Evolutionary conservation across 2,888 invertebrate genomes (phyloP), one percentile per base, ranked within the genome.

Genomic region (Drosophila paranaensis): DNA sequence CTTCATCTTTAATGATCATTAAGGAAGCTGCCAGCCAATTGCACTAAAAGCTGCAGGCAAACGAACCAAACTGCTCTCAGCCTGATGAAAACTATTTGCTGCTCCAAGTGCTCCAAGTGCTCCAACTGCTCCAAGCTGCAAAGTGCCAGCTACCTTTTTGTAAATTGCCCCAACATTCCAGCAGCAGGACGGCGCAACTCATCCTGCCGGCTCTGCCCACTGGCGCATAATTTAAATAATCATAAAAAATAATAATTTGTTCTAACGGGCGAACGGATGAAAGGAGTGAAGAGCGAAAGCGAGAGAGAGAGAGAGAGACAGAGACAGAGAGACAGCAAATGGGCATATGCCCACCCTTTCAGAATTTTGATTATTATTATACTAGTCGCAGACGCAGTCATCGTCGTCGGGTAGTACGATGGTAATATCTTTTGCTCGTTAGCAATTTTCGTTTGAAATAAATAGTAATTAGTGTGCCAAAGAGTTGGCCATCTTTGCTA

Each of bases 361-460:
- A 33, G n/a, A 51, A 62, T 55, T 58, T 55, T 58, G 90, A 82
- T 82, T 82, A 85, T 85, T 71, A 74, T 71, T 50, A 50, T 50
- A 68, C 66, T 74, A 63, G 48, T 46, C 37, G 42, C 25, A 25
- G 35, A 9, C 20, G 51, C 0, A 6, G 37, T 30, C 16, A 6
- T 39, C 13, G 27, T 6, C 4, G 27, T 4, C 27, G 3, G 27
- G 53, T 8, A 61, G 65, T 51, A 85, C 20, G 20, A 20, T 78
- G 89, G 80, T 82, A 88, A 89, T 88, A 85, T 86, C 82, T 82
- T 89, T 73, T 73, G 82, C 85, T 86, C 88, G 85, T 86, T 89
- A 89, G 88, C 89, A 89, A 88, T 86, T 85, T 89, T 89, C 82
- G 86, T 86, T 88, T 82, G 80, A 89, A 82, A 86, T 86, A 86